Base-by-base conservation (phyloP, 2,888 invertebrate genomes). In the Cephus pulcher region DNA sequence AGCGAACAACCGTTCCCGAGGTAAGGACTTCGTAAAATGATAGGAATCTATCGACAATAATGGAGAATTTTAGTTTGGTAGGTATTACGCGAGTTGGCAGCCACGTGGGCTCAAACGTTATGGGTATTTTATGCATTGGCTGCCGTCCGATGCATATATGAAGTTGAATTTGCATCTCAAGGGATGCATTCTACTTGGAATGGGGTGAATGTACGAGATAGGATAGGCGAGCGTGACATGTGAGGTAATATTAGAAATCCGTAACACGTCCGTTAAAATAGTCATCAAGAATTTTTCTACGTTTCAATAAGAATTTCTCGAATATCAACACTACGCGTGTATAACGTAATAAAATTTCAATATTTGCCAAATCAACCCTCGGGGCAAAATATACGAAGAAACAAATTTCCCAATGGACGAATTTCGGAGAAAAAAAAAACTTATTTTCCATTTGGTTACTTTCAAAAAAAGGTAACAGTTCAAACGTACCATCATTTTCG, bases 111-210 rank as follows among this genome's bases (percentile, higher is more conserved):
- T 71, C 34, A 23, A 71, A 71, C 71, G 71, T 71, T 71, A 71
- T 32, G 71, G 71, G 33, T 71, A 71, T 71, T 71, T 71, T 71
- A 71, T 71, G 71, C 71, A 71, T 71, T 33, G 71, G 34, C 71
- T 71, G 32, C 32, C 33, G 32, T 71, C 32, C 34, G 71, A 71
- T 71, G 71, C 71, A 71, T 71, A 34, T 34, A 71, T 71, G 71
- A 34, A 71, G 71, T 71, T 32, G 34, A 71, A 71, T 71, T 71
- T 71, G 71, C 71, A 71, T 71, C 71, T 30, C 71, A 71, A 71
- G 71, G 33, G 71, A 32, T 71, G 32, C 71, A 34, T 34, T 32
- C 34, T 71, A 71, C 71, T 71, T 56, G 15, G 56, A 56, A 56
- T 6, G 56, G 56, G 23, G 56, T 23, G 56, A 56, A 56, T 56